Percentiles rank a stretch among this genome's conserved stretches.
phyloP scores from a whole-genome alignment of 1,140 invertebrate genomes.

The Pseudomyrmex dendroicus region DNA sequence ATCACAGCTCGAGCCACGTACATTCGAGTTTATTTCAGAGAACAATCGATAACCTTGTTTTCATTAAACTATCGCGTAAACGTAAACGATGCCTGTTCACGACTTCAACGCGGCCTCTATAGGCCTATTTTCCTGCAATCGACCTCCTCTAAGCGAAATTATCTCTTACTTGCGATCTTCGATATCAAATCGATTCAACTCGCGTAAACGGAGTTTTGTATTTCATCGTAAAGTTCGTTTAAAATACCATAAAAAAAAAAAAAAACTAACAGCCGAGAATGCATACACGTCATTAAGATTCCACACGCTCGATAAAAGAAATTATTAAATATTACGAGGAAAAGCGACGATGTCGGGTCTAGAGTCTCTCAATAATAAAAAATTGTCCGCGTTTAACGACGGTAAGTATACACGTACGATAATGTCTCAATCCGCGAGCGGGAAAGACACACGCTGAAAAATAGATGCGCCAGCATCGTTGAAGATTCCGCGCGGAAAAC shows the following conservation, averaged over 20 bases:
- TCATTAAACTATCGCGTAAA: slow-evolving; percentile 18
- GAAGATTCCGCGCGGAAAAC: background rate
- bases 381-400: slow-evolving; percentile 12
- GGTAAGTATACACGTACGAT: background rate
- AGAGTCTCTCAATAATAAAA: slow-evolving; percentile 34
- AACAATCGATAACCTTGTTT: slow-evolving; percentile 20
- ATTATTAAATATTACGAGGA: slow-evolving; percentile 1
- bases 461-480: slow-evolving; percentile 30
- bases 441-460: slow-evolving; percentile 34
- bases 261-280: too few relatives aligned
- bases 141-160: background rate
- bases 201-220: background rate
- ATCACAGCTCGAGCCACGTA: background rate
- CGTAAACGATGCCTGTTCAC: background rate
- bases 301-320: background rate
- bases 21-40: slow-evolving; percentile 2
- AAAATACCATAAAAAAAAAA: background rate
- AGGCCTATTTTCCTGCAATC: background rate
- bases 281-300: too few relatives aligned
- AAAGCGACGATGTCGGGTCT: background rate
- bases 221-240: background rate
- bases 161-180: slow-evolving; percentile 1
- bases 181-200: background rate
- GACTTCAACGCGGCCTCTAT: background rate
- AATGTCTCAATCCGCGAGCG: slow-evolving; percentile 34